A percentile compares a stretch with the other conserved stretches of the same genome.
These are phyloP conservation scores for Forpus xanthops DNA, from an alignment of 2,797 vertebrate species.

Conservation along the genomic window DNA sequence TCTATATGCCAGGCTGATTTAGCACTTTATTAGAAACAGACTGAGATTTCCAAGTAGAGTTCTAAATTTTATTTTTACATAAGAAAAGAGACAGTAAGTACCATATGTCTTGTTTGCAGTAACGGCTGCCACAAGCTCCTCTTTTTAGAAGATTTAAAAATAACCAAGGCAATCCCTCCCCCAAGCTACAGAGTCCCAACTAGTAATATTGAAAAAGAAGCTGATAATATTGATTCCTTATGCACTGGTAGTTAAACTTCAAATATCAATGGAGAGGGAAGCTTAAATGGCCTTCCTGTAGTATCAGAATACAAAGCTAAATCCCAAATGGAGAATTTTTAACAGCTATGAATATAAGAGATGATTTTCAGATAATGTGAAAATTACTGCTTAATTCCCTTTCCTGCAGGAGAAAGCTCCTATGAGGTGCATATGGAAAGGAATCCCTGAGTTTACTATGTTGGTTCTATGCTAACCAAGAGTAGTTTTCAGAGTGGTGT, in stretches of 20 bases:
- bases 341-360: conserved; percentile 58
- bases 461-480: conserved; percentile 38
- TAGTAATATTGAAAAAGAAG: conserved; percentile 67
- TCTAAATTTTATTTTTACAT: conserved; percentile 56
- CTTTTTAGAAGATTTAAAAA: conserved; percentile 46
- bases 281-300: conserved; percentile 65
- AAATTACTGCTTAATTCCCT: conserved; percentile 47
- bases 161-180: conserved; percentile 22
- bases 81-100: conserved; percentile 29
- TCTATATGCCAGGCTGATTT: background rate
- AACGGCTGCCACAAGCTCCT: conserved; percentile 4
- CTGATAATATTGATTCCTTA: conserved; percentile 44
- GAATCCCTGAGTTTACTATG: conserved; percentile 70
- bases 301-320: conserved; percentile 53
- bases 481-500: conserved; percentile 24
- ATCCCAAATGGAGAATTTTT: conserved; percentile 46
- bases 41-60: background rate
- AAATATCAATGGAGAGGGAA: conserved; percentile 68
- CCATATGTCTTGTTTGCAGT: background rate
- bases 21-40: background rate
- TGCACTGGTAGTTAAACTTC: conserved; percentile 60
- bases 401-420: conserved; percentile 52
- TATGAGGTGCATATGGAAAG: conserved; percentile 51
- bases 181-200: conserved; percentile 47
- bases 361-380: conserved; percentile 52